A percentile compares a stretch with the other conserved stretches of the same genome.
phyloP scores from a whole-genome alignment of 2,797 vertebrate species.

The Chelonia mydas region DNA sequence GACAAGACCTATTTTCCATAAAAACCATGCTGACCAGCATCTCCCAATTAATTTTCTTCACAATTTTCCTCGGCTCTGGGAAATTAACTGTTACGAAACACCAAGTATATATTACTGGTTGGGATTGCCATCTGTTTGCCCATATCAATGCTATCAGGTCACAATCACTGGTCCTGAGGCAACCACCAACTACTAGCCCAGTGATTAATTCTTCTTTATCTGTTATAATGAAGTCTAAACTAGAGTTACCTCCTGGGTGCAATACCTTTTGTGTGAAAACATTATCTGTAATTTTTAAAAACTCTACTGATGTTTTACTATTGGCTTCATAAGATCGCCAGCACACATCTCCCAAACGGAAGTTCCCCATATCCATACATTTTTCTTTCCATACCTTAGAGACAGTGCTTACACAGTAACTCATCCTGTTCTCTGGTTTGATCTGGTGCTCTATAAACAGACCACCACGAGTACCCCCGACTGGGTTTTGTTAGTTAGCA shows the following conservation, averaged over 20 bases:
- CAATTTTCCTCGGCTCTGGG: not conserved
- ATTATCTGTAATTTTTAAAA: constrained; percentile 45
- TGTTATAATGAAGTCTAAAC: constrained; percentile 27
- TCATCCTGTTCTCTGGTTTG: constrained; percentile 8
- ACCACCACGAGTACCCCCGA: not conserved
- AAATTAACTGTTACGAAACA: constrained; percentile 22
- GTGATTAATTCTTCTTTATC: constrained; percentile 50
- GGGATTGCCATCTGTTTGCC: too few species aligned
- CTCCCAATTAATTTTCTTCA: not conserved
- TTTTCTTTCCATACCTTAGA: constrained; percentile 7
- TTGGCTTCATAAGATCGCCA: not conserved
- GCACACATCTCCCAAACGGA: constrained; percentile 19
- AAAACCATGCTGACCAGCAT: not conserved
- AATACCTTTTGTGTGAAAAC: not conserved
- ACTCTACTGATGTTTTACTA: not conserved
- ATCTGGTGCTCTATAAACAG: not conserved
- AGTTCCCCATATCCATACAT: not conserved
- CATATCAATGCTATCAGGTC: constrained; percentile 41
- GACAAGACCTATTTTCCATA: not conserved
- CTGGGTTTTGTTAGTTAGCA: not conserved
- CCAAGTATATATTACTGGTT: not conserved
- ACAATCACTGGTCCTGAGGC: not conserved
- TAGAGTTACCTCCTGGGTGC: constrained; percentile 4
- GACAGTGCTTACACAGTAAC: not conserved
- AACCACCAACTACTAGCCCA: constrained; percentile 23